Percentiles rank a stretch among this genome's conserved stretches.
Evolutionary conservation across 2,888 invertebrate genomes (phyloP).

Genomic region (Shargacucullia verbasci): DNA sequence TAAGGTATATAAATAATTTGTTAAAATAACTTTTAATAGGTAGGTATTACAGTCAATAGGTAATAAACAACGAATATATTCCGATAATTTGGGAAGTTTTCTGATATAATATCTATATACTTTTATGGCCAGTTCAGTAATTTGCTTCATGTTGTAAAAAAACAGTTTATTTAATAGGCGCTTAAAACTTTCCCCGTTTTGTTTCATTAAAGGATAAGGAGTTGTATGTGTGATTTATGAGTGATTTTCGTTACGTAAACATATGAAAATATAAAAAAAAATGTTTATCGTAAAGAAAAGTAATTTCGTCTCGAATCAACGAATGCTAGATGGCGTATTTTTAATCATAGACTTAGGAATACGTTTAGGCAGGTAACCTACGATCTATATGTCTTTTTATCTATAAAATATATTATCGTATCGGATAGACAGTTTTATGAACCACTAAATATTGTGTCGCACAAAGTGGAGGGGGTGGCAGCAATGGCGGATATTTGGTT

Average conservation of each 20-base stretch:
- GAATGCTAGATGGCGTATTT: too few species aligned
- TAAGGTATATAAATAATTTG: background rate
- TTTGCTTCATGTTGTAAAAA: background rate
- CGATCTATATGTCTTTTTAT: too few species aligned
- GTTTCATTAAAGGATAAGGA: conserved; percentile 7
- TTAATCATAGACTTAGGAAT: too few species aligned
- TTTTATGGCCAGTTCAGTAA: background rate
- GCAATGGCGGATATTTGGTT: too few species aligned
- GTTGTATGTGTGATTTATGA: conserved; percentile 17
- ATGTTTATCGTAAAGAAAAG: too few species aligned
- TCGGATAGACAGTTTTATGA: too few species aligned
- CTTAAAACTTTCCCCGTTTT: conserved; percentile 15
- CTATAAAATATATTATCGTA: too few species aligned
- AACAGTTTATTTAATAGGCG: background rate
- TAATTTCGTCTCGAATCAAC: too few species aligned
- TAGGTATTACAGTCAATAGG: conserved; percentile 9
- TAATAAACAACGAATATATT: conserved; percentile 9
- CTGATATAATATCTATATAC: background rate
- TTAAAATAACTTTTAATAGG: conserved; percentile 8
- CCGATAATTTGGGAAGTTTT: background rate
- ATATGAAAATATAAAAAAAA: too few species aligned
- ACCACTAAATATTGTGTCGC: too few species aligned
- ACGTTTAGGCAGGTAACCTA: too few species aligned
- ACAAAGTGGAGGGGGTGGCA: too few species aligned
- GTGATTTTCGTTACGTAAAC: conserved; percentile 5